Percentiles rank a stretch among this genome's conserved stretches.
Evolutionary conservation across 2,888 invertebrate genomes (phyloP).

Genomic region (Andrena fulva): DNA sequence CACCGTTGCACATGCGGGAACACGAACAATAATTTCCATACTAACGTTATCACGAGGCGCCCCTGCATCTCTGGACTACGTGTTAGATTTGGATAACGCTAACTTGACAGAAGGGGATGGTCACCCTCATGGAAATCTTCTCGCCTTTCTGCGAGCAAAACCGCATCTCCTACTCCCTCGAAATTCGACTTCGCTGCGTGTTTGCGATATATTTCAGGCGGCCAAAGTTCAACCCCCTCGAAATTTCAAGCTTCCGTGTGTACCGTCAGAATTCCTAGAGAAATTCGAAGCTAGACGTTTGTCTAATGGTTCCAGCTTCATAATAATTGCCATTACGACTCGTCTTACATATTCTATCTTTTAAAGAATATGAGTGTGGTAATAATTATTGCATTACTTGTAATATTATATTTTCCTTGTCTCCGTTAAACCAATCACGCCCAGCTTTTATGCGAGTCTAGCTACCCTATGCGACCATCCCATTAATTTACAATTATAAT

Average conservation of each 20-base stretch:
- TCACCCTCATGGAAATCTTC: constrained; percentile 67
- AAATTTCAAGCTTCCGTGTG: background rate
- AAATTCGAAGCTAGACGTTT: background rate
- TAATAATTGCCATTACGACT: too few relatives aligned
- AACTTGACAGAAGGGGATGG: constrained; percentile 76
- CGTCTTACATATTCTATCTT: too few relatives aligned
- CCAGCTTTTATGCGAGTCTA: too few relatives aligned
- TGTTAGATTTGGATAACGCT: constrained; percentile 80
- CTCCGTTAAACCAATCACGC: too few relatives aligned
- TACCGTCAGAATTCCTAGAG: background rate
- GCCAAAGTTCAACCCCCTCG: background rate
- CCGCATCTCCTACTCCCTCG: constrained; percentile 59
- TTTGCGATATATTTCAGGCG: constrained; percentile 15
- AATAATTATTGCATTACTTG: too few relatives aligned
- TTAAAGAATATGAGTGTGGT: too few relatives aligned
- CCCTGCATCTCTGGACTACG: constrained; percentile 74
- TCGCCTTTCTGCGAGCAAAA: constrained; percentile 55
- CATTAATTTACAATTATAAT: too few relatives aligned
- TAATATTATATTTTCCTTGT: too few relatives aligned
- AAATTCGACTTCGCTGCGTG: constrained; percentile 40
- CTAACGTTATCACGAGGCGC: constrained; percentile 76
- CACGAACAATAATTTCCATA: constrained; percentile 78
- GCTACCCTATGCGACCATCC: too few relatives aligned
- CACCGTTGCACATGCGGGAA: constrained; percentile 29
- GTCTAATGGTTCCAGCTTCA: background rate